These are phyloP conservation scores for Etheostoma perlongum DNA, from an alignment of 2,797 vertebrate genomes.

Conservation along the genomic window DNA sequence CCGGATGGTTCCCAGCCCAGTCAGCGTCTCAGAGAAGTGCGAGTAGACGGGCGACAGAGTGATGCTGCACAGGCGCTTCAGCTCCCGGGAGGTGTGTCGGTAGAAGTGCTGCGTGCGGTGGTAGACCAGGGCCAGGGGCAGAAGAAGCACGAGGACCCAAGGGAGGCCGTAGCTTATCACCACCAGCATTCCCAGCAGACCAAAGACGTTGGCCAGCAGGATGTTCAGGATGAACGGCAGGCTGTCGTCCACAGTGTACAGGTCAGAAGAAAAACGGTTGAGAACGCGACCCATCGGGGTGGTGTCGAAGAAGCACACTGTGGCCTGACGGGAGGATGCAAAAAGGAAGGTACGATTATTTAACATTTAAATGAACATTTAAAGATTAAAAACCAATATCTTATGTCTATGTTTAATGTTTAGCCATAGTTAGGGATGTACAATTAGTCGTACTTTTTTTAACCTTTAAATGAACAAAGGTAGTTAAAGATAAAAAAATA, in stretches of 20 bases:
- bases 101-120: conserved; percentile 89
- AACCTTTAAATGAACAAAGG: not conserved
- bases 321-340: conserved; percentile 82
- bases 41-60: conserved; percentile 95
- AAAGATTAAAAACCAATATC: no score
- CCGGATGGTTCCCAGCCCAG: conserved; percentile 90
- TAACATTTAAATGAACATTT: not conserved
- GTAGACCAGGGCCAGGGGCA: conserved; percentile 89
- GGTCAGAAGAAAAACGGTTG: conserved; percentile 96
- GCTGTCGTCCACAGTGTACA: conserved; percentile 92
- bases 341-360: not conserved
- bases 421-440: no score
- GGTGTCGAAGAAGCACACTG: conserved; percentile 92
- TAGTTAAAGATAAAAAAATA: no score
- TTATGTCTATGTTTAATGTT: no score
- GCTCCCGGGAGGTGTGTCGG: conserved; percentile 91
- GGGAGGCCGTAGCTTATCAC: conserved; percentile 92
- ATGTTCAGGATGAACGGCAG: conserved; percentile 96
- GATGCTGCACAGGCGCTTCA: conserved; percentile 93
- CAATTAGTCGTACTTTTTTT: no score
- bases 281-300: conserved; percentile 92
- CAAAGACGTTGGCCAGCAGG: conserved; percentile 88
- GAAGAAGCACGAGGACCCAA: conserved; percentile 89
- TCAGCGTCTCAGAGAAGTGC: conserved; percentile 95
- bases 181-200: conserved; percentile 90